Base-by-base conservation (phyloP, 2,888 invertebrate species). In the Drosophila subquinaria region DNA sequence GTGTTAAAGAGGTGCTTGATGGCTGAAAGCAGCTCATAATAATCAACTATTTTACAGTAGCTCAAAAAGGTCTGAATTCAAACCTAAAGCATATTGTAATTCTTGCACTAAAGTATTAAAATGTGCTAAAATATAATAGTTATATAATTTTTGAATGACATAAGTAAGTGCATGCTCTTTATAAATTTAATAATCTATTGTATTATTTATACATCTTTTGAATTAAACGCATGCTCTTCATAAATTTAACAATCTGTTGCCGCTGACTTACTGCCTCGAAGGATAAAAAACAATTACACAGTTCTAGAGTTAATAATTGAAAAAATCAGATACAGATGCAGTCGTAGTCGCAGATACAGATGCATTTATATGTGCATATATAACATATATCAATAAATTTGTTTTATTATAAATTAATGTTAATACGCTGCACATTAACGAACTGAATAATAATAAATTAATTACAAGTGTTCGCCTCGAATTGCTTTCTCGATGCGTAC, bases 371-470 rank as follows among this genome's bases (percentile, higher is more conserved):
- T 40, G 38, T 43, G 20, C 15, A 40, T 27, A 38, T 36, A 27
- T 27, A 20, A 40, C 15, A 38, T 36, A 27, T 17, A 27, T 23
- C 6, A 6, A 36, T 27, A 27, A n/a, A 33, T 23, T 11, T 57
- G 35, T 43, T 52, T 48, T 67, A 52, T 56, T 52, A 68, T 64
- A 65, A 69, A 76, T 83, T 53, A 63, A 76, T 77, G 66, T 83
- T 76, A 86, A 80, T 82, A 62, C 48, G 69, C 56, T 40, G 51
- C 59, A 50, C 68, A 86, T 76, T 86, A 86, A 80, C 67, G 45
- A 55, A 42, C 66, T 55, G 68, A 67, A 76, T 71, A 45, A 43
- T 35, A 76, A 84, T 76, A 78, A 75, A 76, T 84, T 73, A 76
- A 84, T 78, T 80, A 75, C 83, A 62, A 59, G 52, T 53, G 45